Conservation (phyloP, 2,113 vertebrate species). For the Cnemophilus loriae region DNA sequence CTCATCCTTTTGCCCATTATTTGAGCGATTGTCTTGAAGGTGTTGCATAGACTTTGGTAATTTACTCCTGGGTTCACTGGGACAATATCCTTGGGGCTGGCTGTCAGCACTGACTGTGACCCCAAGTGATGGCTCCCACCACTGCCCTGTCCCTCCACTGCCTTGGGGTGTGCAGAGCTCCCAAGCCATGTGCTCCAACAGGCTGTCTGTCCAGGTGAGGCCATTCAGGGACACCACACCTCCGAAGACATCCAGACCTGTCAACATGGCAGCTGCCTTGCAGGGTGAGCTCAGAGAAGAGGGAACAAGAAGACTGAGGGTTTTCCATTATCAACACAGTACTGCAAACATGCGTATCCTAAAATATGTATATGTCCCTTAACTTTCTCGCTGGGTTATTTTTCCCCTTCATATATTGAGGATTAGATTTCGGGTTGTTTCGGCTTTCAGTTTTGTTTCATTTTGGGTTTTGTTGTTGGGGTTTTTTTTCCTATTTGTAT, state of each 20-base stretch:
- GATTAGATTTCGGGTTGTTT: neutral
- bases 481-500: neutral
- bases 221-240: neutral
- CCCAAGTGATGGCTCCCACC: rapidly evolving
- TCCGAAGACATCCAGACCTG: neutral
- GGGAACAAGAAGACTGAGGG: neutral
- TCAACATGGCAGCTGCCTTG: neutral
- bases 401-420: neutral
- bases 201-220: neutral
- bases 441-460: neutral
- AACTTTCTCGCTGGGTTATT: neutral
- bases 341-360: neutral
- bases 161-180: neutral
- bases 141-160: neutral
- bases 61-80: neutral
- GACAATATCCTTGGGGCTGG: neutral
- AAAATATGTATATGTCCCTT: neutral
- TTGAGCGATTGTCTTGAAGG: neutral
- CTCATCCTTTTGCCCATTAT: neutral
- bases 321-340: neutral
- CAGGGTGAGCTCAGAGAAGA: neutral
- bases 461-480: neutral
- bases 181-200: rapidly evolving
- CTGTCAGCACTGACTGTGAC: neutral
- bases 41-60: neutral